A percentile compares a stretch with the other conserved stretches of the same genome.
These are phyloP conservation scores for Nemurella pictetii DNA, from an alignment of 2,888 invertebrate species.

Conservation along the genomic window DNA sequence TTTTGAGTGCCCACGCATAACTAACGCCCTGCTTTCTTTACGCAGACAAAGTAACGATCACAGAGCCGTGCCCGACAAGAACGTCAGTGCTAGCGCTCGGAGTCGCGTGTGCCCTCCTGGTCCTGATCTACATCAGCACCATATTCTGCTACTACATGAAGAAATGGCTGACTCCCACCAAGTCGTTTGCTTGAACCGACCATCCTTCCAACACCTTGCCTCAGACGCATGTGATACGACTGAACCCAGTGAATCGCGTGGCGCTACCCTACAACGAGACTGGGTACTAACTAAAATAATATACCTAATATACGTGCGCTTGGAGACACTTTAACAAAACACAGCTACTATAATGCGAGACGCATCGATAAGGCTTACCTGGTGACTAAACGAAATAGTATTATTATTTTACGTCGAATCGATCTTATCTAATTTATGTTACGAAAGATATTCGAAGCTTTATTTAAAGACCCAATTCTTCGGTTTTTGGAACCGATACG, in stretches of 20 bases:
- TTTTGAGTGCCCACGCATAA: too few species aligned
- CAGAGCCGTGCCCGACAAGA: slow-evolving; percentile 90
- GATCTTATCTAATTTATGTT: background rate
- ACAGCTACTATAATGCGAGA: background rate
- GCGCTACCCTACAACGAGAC: background rate
- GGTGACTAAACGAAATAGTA: background rate
- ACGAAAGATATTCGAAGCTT: background rate
- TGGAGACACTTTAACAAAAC: slow-evolving; percentile 3
- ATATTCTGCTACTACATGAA: slow-evolving; percentile 92
- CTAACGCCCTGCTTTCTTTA: too few species aligned
- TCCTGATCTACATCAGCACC: slow-evolving; percentile 87
- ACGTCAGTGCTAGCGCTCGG: slow-evolving; percentile 88
- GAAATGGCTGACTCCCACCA: slow-evolving; percentile 85
- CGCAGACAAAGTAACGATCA: slow-evolving; percentile 83
- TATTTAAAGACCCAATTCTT: slow-evolving; percentile 26
- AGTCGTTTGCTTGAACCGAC: slow-evolving; percentile 67
- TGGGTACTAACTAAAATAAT: background rate
- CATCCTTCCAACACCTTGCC: background rate
- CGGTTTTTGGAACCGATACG: background rate
- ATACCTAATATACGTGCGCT: slow-evolving; percentile 2
- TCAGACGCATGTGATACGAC: background rate
- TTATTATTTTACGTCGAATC: background rate
- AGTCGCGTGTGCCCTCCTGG: slow-evolving; percentile 86
- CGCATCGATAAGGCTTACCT: background rate
- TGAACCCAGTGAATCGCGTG: background rate